Conservation (phyloP, 2,888 invertebrate species). For the Agonopterix heracliana region DNA sequence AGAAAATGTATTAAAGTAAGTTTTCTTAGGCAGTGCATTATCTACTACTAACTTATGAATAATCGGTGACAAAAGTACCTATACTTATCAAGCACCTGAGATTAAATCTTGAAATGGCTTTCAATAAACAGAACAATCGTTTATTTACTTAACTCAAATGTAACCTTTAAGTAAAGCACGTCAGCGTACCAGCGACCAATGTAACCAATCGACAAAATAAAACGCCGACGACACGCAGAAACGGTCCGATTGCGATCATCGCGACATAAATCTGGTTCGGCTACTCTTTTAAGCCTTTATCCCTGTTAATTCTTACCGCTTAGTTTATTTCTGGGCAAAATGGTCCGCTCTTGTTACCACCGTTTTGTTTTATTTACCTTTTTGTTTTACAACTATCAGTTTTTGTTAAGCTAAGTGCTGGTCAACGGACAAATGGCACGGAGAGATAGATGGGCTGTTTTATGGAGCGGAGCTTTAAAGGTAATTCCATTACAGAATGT, state of each 20-base stretch:
- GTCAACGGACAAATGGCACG: slow-evolving; percentile 68
- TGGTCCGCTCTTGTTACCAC: slow-evolving; percentile 62
- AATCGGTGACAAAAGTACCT: too few species aligned
- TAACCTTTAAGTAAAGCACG: slow-evolving; percentile 24
- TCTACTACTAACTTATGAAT: too few species aligned
- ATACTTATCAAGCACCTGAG: too few species aligned
- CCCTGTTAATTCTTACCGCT: slow-evolving; percentile 75
- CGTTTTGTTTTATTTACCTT: slow-evolving; percentile 61
- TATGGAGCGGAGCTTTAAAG: slow-evolving; percentile 44
- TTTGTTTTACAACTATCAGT: slow-evolving; percentile 74
- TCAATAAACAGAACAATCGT: too few species aligned
- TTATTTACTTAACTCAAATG: not conserved
- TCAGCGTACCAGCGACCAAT: slow-evolving; percentile 34
- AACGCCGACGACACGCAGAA: slow-evolving; percentile 57
- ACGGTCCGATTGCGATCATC: slow-evolving; percentile 68
- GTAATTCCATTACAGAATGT: slow-evolving; percentile 8
- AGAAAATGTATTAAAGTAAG: too few species aligned
- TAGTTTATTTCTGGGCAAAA: slow-evolving; percentile 72
- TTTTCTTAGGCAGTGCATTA: too few species aligned
- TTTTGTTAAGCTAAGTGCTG: slow-evolving; percentile 75
- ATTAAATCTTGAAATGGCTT: too few species aligned
- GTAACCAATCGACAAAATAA: slow-evolving; percentile 50
- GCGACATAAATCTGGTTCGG: slow-evolving; percentile 74
- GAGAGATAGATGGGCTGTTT: slow-evolving; percentile 51
- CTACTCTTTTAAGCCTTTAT: slow-evolving; percentile 75